A percentile compares a stretch with the other conserved stretches of the same genome.
Evolutionary conservation across 2,888 invertebrate genomes (phyloP).

Genomic region (Deladenus siricidicola): DNA sequence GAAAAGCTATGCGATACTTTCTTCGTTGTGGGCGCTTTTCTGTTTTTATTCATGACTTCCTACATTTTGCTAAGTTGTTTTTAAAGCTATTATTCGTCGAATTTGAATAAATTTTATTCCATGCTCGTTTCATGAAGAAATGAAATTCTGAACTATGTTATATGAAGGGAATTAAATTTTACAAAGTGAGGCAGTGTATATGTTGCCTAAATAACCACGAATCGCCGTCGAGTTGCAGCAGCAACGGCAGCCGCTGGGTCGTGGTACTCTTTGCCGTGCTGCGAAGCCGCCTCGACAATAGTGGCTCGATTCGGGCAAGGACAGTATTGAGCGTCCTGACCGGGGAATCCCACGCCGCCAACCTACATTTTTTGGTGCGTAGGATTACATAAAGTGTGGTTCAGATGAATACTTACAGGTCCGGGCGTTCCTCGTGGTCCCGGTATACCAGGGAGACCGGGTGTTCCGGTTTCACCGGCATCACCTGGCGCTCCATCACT

Average conservation of each 20-base stretch:
- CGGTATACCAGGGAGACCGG: constrained; percentile 2
- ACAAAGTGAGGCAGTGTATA: no score
- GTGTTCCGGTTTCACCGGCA: background rate
- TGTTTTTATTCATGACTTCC: no score
- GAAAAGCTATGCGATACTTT: no score
- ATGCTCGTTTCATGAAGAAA: no score
- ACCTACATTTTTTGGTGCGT: background rate
- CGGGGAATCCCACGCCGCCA: constrained; percentile 20
- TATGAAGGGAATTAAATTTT: no score
- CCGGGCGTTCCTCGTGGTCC: constrained; percentile 8
- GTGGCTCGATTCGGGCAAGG: constrained; percentile 18
- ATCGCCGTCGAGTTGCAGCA: background rate
- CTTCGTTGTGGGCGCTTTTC: no score
- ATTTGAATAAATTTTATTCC: no score
- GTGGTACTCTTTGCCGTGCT: background rate
- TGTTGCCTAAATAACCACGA: no score
- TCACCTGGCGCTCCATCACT: background rate
- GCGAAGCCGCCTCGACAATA: background rate
- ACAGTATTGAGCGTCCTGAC: constrained; percentile 29
- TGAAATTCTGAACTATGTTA: no score
- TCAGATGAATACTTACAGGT: background rate
- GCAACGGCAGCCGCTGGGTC: background rate
- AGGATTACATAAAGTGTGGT: background rate
- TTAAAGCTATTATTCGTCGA: no score
- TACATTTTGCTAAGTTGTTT: no score